Evolutionary conservation across 2,888 invertebrate genomes (phyloP), one percentile per base, ranked within the genome.

Genomic region (Hypomecis atomaria): DNA sequence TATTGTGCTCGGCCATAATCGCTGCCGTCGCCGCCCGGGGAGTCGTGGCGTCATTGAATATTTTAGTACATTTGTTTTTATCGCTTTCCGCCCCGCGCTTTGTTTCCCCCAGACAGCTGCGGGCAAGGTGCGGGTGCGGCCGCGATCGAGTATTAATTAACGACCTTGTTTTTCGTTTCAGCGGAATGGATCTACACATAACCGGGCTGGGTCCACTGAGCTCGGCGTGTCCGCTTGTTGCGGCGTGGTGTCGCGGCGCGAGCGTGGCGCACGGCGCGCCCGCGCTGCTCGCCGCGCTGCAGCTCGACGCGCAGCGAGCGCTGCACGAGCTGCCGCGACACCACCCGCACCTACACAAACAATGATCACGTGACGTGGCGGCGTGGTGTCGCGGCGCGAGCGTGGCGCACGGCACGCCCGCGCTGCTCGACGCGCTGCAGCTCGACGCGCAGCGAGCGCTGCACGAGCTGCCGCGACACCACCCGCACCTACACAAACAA

Each of bases 131-230:
- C 23, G 23, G 23, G 23, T 23, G 23, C 23, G 23, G 23, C 23
- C 3, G 23, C 23, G 23, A 23, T 23, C 23, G 23, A 23, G 23
- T 23, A 23, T 23, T 2, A 23, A 23, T 23, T 23, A n/a, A n/a
- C n/a, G n/a, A 23, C 23, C 38, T 38, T 4, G 38, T 38, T 6
- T 38, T 10, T 43, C 11, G n/a, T 40, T 33, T 23, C 44, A 92
- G 93, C 5, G 85, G 85, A 47, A 85, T 88, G 82, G 93, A 93
- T 71, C 72, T 92, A 11, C 92, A 93, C 80, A 85, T 92, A 53
- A 90, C 92, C 0, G 93, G 92, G 0, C 77, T 93, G 50, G 92
- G 92, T 0, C 86, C 89, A 0, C 81, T 92, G 59, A 87, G 85
- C 73, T 86, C 85, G 13, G 77, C 82, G 57, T 52, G 75, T 0